A percentile compares a stretch with the other conserved stretches of the same genome.
phyloP scores from a whole-genome alignment of 1,140 invertebrate species.

The Conus betulinus region DNA sequence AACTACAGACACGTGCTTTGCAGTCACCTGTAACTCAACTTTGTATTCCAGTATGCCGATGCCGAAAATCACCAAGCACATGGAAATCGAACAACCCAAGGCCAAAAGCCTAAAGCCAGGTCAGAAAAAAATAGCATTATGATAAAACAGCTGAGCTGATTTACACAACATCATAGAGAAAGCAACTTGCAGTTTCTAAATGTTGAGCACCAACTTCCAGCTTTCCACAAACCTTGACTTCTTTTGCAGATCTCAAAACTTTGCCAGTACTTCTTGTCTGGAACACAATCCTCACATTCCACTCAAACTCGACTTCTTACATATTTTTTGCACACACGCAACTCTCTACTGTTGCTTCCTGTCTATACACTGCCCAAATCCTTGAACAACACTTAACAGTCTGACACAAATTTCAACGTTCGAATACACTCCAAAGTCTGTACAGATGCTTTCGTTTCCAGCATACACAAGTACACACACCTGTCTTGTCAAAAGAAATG shows the following conservation, averaged over 20 bases:
- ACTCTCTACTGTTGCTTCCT: too few relatives aligned
- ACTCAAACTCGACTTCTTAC: background rate
- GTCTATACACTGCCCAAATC: too few relatives aligned
- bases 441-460: too few relatives aligned
- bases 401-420: too few relatives aligned
- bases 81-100: background rate
- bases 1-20: background rate
- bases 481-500: background rate
- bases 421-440: too few relatives aligned
- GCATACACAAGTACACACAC: too few relatives aligned
- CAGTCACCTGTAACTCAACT: background rate
- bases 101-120: background rate
- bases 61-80: background rate
- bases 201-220: background rate
- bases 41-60: background rate
- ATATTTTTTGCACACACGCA: background rate
- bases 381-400: too few relatives aligned
- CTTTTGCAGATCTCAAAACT: background rate
- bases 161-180: background rate
- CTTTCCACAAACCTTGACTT: background rate
- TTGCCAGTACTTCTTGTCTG: background rate
- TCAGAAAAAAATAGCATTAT: background rate
- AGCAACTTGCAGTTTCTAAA: background rate
- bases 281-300: too few relatives aligned
- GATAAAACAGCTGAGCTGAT: background rate